These are phyloP conservation scores for Fundulus diaphanus DNA, from an alignment of 2,797 vertebrate genomes.

Conservation along the genomic window DNA sequence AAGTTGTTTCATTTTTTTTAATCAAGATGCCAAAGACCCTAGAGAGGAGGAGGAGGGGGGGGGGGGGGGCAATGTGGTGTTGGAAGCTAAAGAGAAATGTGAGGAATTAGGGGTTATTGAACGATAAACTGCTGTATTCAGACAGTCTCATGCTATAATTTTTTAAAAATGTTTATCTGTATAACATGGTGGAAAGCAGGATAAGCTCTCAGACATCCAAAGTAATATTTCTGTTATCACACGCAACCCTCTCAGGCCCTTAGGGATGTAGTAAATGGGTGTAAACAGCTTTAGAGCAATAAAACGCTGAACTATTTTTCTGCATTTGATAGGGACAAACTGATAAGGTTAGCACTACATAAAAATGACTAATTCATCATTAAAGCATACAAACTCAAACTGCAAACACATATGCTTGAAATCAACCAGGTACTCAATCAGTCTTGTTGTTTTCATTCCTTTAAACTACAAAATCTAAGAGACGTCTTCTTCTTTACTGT, in stretches of 20 bases:
- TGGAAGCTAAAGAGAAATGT: neutral
- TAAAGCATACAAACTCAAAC: neutral
- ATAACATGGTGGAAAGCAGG: neutral
- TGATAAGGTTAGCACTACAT: neutral
- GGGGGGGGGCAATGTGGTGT: neutral
- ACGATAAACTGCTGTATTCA: neutral
- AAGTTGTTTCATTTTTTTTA: no score
- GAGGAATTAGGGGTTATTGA: neutral
- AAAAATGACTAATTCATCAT: neutral
- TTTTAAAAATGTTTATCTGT: neutral
- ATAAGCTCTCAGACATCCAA: neutral
- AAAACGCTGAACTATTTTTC: neutral
- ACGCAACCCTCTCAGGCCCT: neutral
- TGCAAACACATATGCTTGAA: neutral
- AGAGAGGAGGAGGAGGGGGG: no score
- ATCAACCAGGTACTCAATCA: neutral
- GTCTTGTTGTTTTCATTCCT: neutral
- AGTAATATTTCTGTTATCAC: neutral
- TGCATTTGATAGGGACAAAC: neutral
- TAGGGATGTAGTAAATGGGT: neutral
- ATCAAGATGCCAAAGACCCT: no score
- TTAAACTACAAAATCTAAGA: neutral
- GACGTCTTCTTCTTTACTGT: neutral
- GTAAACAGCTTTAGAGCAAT: neutral
- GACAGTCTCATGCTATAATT: neutral